These are phyloP conservation scores for Xenus cinereus DNA, from an alignment of 2,113 vertebrate genomes.

Conservation along the genomic window DNA sequence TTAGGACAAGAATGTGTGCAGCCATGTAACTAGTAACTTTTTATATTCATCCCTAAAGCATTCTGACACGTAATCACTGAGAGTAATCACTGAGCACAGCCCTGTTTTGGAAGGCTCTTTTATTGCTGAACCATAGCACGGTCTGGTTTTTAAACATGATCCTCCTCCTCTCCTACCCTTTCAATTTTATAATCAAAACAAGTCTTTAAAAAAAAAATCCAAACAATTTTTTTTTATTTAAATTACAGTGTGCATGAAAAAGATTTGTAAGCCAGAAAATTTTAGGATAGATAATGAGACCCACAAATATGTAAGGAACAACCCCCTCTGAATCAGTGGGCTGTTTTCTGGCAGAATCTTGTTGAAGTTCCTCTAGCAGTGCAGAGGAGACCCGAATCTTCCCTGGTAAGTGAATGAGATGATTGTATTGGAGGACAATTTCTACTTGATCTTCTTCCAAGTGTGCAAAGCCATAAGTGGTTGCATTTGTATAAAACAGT, in stretches of 20 bases:
- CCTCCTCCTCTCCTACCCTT: background rate
- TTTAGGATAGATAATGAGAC: background rate
- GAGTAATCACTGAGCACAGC: background rate
- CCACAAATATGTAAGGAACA: background rate
- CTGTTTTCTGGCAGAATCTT: background rate
- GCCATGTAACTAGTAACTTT: background rate
- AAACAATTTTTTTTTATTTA: background rate
- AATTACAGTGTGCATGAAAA: conserved; percentile 22
- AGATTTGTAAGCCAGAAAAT: background rate
- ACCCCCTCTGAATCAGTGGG: background rate
- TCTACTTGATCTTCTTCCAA: conserved; percentile 1
- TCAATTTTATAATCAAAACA: conserved; percentile 29
- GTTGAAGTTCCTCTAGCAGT: background rate
- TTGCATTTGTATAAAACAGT: background rate
- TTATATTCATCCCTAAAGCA: background rate
- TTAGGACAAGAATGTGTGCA: background rate
- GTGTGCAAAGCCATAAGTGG: background rate
- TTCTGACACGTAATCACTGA: background rate
- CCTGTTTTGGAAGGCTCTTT: conserved; percentile 4
- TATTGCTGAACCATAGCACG: background rate
- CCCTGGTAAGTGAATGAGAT: background rate
- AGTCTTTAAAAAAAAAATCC: background rate
- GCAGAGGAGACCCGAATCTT: background rate
- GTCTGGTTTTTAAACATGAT: background rate
- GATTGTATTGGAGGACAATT: background rate